Base-by-base conservation (phyloP, 1,140 invertebrate genomes). In the Cecropterus lyciades region DNA sequence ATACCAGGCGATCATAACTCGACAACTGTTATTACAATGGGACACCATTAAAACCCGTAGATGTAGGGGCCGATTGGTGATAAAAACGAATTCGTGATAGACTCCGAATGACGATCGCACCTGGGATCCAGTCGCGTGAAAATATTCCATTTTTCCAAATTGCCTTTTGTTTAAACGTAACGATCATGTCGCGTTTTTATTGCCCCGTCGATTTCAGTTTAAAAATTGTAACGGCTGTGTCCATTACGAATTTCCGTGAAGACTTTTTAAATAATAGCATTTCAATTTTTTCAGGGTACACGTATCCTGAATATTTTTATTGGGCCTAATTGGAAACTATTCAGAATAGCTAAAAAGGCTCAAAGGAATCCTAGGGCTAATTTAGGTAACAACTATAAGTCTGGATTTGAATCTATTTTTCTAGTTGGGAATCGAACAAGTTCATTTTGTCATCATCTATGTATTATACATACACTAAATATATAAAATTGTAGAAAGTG, bases 111-210 rank as follows among this genome's bases (percentile, higher is more conserved):
- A 46, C 59, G 59, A 63, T 63, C 59, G 59, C 59, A 63, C 59
- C 59, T 63, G 59, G 59, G 59, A 42, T 46, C n/a, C 59, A 33
- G 33, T 63, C 59, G 48, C 45, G 48, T 52, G 59, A 63, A 63
- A 40, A 63, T 63, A 63, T 63, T 63, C 59, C 59, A 63, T 63
- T 63, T 63, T 63, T 63, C 55, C 55, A 63, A 63, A 63, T 63
- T 63, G 48, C 59, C 59, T 63, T 52, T 63, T 63, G 59, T 63
- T 63, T 63, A 63, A 63, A 20, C 59, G 59, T 63, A 52, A 63
- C 48, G 20, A 37, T 42, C 33, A 63, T 51, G 59, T 51, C 59
- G 40, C 59, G 20, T 63, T 63, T 63, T 37, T 37, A 63, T 51
- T 52, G 33, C 9, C 13, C 17, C 33, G 17, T 63, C 59, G 8